A percentile compares a stretch with the other conserved stretches of the same genome.
Evolutionary conservation across 2,888 invertebrate genomes (phyloP).

Genomic region (Nasonovia ribisnigri): DNA sequence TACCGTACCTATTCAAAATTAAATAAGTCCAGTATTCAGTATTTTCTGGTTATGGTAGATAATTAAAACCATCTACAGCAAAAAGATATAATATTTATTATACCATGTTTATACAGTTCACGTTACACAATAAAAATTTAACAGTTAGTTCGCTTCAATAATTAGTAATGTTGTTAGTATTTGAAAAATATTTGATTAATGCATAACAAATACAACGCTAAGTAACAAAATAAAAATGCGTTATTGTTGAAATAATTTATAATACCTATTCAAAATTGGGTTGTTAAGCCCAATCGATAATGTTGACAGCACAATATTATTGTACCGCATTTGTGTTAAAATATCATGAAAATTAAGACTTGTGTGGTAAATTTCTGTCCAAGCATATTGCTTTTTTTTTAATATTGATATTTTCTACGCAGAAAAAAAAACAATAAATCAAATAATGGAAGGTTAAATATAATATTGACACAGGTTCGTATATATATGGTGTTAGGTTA

Average conservation of each 20-base stretch:
- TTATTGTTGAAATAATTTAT: background rate
- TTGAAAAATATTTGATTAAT: background rate
- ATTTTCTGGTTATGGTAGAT: background rate
- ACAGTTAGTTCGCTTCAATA: background rate
- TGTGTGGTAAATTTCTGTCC: background rate
- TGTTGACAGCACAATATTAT: background rate
- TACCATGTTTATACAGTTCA: background rate
- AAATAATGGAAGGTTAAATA: constrained; percentile 32
- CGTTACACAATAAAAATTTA: background rate
- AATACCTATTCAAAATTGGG: background rate
- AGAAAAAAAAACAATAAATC: constrained; percentile 22
- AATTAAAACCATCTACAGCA: background rate
- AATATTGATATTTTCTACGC: background rate
- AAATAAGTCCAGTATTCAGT: background rate
- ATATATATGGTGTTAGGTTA: constrained; percentile 6
- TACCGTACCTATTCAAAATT: background rate
- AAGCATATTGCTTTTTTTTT: background rate
- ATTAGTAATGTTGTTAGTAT: background rate
- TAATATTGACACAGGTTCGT: constrained; percentile 1
- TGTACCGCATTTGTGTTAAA: background rate
- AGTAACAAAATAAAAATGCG: background rate
- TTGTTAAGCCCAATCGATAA: background rate
- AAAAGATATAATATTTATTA: background rate
- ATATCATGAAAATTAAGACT: background rate
- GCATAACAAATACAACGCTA: background rate